A percentile compares a stretch with the other conserved stretches of the same genome.
These are phyloP conservation scores for Drosophila mauritiana DNA, from an alignment of 1,140 invertebrate genomes.

Conservation along the genomic window DNA sequence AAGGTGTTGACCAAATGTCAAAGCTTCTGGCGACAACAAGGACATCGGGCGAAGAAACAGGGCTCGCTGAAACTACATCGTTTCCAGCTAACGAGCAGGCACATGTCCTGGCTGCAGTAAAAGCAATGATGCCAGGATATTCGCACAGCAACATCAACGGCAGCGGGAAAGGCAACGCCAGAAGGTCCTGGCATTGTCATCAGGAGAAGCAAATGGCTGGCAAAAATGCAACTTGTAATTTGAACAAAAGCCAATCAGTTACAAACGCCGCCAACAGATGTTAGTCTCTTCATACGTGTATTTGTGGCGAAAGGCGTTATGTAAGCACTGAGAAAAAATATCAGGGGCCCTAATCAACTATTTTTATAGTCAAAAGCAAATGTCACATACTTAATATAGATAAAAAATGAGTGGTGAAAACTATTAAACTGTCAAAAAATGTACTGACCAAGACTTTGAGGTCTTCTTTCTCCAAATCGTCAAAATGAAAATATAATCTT, in stretches of 20 bases:
- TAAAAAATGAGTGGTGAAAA: too few species aligned
- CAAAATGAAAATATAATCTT: too few species aligned
- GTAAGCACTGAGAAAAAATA: not conserved
- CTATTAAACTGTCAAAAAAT: too few species aligned
- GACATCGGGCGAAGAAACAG: slow-evolving; percentile 10
- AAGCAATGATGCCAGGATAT: slow-evolving; percentile 61
- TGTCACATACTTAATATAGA: too few species aligned
- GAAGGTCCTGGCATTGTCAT: slow-evolving; percentile 42
- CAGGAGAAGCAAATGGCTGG: slow-evolving; percentile 28
- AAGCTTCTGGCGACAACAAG: slow-evolving; percentile 25
- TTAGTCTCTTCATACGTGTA: not conserved
- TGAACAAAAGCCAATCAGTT: slow-evolving; percentile 61
- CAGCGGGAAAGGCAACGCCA: slow-evolving; percentile 9
- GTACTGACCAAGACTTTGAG: too few species aligned
- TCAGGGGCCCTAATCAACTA: not conserved
- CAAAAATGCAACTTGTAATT: slow-evolving; percentile 66
- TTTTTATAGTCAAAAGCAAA: too few species aligned
- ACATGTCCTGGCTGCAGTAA: slow-evolving; percentile 37
- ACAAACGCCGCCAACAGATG: slow-evolving; percentile 39
- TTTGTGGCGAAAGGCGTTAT: not conserved
- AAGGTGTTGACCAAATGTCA: slow-evolving; percentile 53
- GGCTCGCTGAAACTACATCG: slow-evolving; percentile 16
- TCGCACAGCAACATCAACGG: slow-evolving; percentile 21
- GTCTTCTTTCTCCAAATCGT: too few species aligned
- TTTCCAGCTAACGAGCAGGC: slow-evolving; percentile 58